Conservation (phyloP, 2,113 vertebrate species). For the Oryzias curvinotus region DNA sequence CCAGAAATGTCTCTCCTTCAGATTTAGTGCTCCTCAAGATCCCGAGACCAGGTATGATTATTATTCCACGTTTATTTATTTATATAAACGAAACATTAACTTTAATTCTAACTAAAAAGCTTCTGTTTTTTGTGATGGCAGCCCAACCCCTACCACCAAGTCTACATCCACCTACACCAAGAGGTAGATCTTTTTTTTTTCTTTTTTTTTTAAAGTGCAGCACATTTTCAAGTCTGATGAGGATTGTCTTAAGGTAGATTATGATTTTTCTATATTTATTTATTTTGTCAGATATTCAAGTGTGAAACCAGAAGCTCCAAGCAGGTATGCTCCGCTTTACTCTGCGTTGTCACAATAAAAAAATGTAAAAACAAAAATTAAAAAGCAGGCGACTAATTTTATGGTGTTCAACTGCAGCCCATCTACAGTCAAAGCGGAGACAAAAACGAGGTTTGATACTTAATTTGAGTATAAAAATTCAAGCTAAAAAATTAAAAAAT, state of each 20-base stretch:
- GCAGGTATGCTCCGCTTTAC: slow-evolving; percentile 24
- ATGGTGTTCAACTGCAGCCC: slow-evolving; percentile 13
- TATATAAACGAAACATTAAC: no score
- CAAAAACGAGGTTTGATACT: slow-evolving; percentile 46
- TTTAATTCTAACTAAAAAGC: neutral
- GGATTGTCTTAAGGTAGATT: no score
- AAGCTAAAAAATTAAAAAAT: no score
- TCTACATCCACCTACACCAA: slow-evolving; percentile 28
- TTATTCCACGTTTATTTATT: neutral
- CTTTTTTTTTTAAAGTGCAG: no score
- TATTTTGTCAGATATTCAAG: slow-evolving; percentile 28
- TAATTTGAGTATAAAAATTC: no score
- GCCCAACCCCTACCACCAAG: slow-evolving; percentile 30
- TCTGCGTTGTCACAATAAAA: neutral
- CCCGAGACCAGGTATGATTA: slow-evolving; percentile 57
- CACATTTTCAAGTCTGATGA: no score
- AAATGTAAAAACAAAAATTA: neutral
- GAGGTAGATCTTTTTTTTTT: slow-evolving; percentile 39
- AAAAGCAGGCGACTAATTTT: neutral
- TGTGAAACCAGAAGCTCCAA: slow-evolving; percentile 26
- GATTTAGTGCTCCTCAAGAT: slow-evolving; percentile 62
- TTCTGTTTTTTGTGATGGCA: slow-evolving; percentile 11
- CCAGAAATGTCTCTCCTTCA: slow-evolving; percentile 24
- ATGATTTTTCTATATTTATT: slow-evolving; percentile 1
- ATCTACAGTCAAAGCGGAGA: slow-evolving; percentile 20